Evolutionary conservation across 2,797 vertebrate genomes (phyloP).

Genomic region (Eurystomus glaucurus): DNA sequence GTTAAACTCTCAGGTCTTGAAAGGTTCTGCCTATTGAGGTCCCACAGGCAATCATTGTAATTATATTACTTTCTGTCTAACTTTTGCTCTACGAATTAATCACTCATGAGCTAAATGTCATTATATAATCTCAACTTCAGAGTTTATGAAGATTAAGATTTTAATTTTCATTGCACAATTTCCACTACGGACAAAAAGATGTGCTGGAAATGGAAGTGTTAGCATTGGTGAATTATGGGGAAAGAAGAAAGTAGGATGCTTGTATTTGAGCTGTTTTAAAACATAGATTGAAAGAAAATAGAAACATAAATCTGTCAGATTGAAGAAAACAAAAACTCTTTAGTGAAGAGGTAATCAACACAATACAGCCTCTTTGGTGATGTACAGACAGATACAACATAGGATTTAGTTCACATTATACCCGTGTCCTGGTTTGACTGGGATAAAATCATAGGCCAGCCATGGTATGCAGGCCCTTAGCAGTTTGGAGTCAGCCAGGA

Average conservation of each 20-base stretch:
- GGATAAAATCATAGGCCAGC: no score
- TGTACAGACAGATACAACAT: neutral
- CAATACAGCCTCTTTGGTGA: neutral
- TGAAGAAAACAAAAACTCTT: neutral
- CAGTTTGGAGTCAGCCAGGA: no score
- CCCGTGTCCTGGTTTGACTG: neutral
- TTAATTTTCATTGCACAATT: neutral
- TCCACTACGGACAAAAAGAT: neutral
- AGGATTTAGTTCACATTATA: neutral
- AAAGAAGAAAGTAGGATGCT: neutral
- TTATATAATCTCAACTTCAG: neutral
- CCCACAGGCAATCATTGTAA: slow-evolving; percentile 44
- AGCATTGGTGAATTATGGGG: neutral
- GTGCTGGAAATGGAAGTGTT: neutral
- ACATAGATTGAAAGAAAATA: neutral
- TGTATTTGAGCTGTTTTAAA: neutral
- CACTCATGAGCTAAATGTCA: neutral
- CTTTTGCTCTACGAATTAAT: slow-evolving; percentile 5
- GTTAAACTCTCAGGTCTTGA: neutral
- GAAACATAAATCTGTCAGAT: neutral
- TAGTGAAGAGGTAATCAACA: neutral
- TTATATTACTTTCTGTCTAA: slow-evolving; percentile 53
- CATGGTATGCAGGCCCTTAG: no score
- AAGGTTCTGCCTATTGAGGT: slow-evolving; percentile 19
- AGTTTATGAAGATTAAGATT: neutral